These are phyloP conservation scores for Aldabrachelys gigantea DNA, from an alignment of 2,113 vertebrate species.

Conservation along the genomic window DNA sequence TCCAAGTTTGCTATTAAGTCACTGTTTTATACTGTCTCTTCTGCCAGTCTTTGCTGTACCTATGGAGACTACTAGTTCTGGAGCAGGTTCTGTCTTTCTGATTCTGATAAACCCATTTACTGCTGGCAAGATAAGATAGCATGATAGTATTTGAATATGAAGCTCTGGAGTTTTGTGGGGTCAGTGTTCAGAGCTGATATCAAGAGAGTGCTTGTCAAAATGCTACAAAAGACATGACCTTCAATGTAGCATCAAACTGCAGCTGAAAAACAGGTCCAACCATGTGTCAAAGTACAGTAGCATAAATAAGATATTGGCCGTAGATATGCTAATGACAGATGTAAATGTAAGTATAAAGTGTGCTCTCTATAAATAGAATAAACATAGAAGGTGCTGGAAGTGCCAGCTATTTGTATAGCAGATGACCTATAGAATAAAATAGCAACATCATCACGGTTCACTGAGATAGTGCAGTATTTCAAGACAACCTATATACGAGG, in stretches of 20 bases:
- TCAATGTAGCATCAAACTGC: constrained; percentile 28
- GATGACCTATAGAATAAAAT: constrained; percentile 19
- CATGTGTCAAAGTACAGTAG: constrained; percentile 59
- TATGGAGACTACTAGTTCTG: background rate
- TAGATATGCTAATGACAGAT: constrained; percentile 50
- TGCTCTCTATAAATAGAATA: constrained; percentile 64
- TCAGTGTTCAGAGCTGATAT: background rate
- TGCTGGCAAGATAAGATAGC: background rate
- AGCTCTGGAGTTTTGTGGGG: background rate
- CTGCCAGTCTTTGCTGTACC: background rate
- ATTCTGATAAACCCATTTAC: background rate
- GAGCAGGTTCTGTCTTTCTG: background rate
- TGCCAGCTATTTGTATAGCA: background rate
- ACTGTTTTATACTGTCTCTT: background rate
- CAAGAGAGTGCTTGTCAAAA: background rate
- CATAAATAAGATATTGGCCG: constrained; percentile 48
- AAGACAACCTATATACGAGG: background rate
- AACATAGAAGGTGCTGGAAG: constrained; percentile 55
- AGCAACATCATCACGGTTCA: background rate
- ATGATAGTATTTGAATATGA: background rate
- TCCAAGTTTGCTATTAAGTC: background rate
- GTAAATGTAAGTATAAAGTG: constrained; percentile 49
- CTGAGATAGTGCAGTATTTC: background rate
- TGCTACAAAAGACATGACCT: constrained; percentile 41
- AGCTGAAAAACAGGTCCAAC: constrained; percentile 27